Evolutionary conservation across 2,888 invertebrate genomes (phyloP).

Genomic region (Neocrepidodera transversa): DNA sequence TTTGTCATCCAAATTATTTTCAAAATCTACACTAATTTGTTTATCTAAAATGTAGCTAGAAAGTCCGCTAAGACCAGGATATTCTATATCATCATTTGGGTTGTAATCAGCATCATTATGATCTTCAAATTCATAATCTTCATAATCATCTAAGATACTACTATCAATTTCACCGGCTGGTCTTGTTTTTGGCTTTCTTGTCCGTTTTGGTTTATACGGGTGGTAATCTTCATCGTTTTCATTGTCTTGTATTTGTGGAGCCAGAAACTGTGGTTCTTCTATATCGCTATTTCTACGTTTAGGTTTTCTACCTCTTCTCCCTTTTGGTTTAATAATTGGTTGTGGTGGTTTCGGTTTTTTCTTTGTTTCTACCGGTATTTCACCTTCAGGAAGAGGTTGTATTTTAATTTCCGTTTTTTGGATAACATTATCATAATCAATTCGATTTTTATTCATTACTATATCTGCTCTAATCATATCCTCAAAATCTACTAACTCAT

Average conservation of each 20-base stretch:
- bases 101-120: conserved; percentile 36
- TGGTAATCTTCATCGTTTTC: conserved; percentile 39
- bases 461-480: conserved; percentile 54
- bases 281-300: conserved; percentile 27
- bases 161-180: conserved; percentile 38
- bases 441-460: conserved; percentile 50
- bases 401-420: conserved; percentile 49
- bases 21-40: conserved; percentile 13
- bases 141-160: conserved; percentile 36
- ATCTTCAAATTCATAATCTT: conserved; percentile 36
- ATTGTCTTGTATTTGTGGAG: conserved; percentile 36
- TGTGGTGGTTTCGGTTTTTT: conserved; percentile 5
- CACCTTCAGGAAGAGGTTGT: conserved; percentile 30
- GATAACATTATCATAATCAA: conserved; percentile 52
- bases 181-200: conserved; percentile 35
- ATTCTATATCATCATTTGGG: conserved; percentile 32
- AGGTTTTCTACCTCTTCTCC: conserved; percentile 36
- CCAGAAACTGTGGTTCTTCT: conserved; percentile 35
- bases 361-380: not conserved
- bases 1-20: not conserved
- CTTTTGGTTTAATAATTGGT: conserved; percentile 18
- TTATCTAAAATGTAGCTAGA: conserved; percentile 27
- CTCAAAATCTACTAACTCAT: conserved; percentile 52
- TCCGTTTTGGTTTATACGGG: conserved; percentile 33
- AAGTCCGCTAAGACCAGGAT: conserved; percentile 19